Base-by-base conservation (phyloP, 2,888 invertebrate genomes). In the Phyto melanocephala region DNA sequence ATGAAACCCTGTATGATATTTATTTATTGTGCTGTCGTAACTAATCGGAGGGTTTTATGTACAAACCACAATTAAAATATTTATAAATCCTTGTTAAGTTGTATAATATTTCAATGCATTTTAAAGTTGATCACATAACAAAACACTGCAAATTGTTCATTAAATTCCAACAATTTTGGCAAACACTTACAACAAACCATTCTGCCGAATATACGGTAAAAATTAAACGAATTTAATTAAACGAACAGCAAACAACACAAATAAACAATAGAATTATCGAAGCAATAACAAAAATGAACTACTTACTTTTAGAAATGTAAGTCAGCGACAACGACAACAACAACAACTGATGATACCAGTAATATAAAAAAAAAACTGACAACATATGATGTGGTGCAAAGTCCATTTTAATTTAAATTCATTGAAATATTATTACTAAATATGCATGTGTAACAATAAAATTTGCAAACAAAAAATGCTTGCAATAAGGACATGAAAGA, bases 381-480 rank as follows among this genome's bases (percentile, higher is more conserved):
- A 80, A 83, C 83, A 80, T 80, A 83, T 78, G 83, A 83, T 83
- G 74, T 54, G 35, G 70, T 70, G 13, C 80, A 83, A 83, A 80
- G 83, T 83, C 68, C 80, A 78, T 37, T 54, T 79, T 8, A 82
- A 79, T 82, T 82, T 60, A 82, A 78, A 63, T 7, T 71, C 40
- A 54, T 70, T 78, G 10, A 42, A 65, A 70, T 45, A 71, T 17
- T 17, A 56, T 54, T 20, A 54, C 1, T 45, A 60, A 63, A 22
- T 20, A 28, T 45, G 10, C 0, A 0, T 11, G 24, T 71, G 24
- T 10, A 35, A 60, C 37, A 35, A 37, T 50, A 47, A 47, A 35
- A 22, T 35, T 71, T 15, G 15, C 24, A 15, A 7, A 7, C 37
- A 15, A 52, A 22, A n/a, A n/a, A n/a, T n/a, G n/a, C n/a, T n/a